Percentiles rank a stretch among this genome's conserved stretches.
Evolutionary conservation across 2,888 invertebrate genomes (phyloP).

Genomic region (Chrysodeixis includens): DNA sequence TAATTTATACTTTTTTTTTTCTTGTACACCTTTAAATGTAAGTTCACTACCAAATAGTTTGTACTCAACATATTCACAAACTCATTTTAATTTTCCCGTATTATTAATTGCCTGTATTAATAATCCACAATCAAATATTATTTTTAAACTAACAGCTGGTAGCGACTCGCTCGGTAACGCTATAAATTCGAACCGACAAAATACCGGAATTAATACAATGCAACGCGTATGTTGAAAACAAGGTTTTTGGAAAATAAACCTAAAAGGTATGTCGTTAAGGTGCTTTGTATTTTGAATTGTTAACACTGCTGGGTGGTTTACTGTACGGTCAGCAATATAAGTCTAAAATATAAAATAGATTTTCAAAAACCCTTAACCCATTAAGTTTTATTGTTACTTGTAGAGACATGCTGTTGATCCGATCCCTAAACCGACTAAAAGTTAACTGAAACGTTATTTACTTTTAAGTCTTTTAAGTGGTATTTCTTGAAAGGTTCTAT

Average conservation of each 20-base stretch:
- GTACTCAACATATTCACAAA: neutral
- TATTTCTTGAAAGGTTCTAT: no score
- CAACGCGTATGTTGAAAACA: neutral
- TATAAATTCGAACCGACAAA: constrained; percentile 62
- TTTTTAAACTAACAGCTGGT: constrained; percentile 45
- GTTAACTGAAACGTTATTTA: no score
- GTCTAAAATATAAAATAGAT: neutral
- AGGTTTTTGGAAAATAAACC: neutral
- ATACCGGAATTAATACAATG: constrained; percentile 38
- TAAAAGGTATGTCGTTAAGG: neutral
- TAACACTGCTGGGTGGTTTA: neutral
- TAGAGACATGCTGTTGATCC: no score
- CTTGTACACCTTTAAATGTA: no score
- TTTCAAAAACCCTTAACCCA: neutral
- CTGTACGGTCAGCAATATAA: neutral
- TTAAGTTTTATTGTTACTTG: no score
- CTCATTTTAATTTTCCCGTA: constrained; percentile 40
- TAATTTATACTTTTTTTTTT: no score
- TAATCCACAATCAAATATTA: constrained; percentile 54
- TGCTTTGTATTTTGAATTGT: neutral
- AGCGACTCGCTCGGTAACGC: constrained; percentile 35
- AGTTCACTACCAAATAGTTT: no score
- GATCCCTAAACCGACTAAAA: no score
- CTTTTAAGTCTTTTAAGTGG: no score
- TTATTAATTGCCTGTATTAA: constrained; percentile 62